These are phyloP conservation scores for Carcharodon carcharias DNA, from an alignment of 2,797 vertebrate species.

Conservation along the genomic window DNA sequence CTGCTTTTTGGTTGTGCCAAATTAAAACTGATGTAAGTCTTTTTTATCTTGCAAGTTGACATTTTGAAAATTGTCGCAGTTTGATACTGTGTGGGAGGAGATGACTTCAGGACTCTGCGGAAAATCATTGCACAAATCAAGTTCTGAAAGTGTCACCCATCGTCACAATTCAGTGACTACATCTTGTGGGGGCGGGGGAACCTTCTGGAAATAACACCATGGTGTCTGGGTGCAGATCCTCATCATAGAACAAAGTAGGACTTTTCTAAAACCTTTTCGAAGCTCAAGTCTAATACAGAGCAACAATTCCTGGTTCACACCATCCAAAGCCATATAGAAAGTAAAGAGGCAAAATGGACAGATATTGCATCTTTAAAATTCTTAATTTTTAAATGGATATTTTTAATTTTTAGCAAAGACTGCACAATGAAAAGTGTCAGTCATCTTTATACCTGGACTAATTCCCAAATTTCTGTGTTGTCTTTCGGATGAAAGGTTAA, in stretches of 20 bases:
- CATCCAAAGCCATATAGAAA: background rate
- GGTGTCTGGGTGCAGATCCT: background rate
- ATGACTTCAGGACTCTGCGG: background rate
- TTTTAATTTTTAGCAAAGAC: background rate
- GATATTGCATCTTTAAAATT: background rate
- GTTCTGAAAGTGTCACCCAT: background rate
- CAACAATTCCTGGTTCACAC: background rate
- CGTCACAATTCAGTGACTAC: background rate
- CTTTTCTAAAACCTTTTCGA: background rate
- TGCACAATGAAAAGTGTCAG: background rate
- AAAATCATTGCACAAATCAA: background rate
- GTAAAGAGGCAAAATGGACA: background rate
- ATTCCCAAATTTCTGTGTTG: background rate
- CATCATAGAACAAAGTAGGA: background rate
- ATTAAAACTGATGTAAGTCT: background rate
- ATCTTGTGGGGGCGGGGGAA: slow-evolving; percentile 1
- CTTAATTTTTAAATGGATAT: background rate
- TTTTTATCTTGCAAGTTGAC: slow-evolving; percentile 18
- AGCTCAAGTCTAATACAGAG: background rate
- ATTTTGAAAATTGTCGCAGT: slow-evolving; percentile 14
- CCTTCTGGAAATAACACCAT: background rate
- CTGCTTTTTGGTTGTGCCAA: background rate
- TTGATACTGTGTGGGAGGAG: slow-evolving; percentile 6
- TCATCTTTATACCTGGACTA: background rate
- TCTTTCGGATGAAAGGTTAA: background rate